Base-by-base conservation (phyloP, 37 sponge, comb jelly and placozoan species). In the Spongilla lacustris region DNA sequence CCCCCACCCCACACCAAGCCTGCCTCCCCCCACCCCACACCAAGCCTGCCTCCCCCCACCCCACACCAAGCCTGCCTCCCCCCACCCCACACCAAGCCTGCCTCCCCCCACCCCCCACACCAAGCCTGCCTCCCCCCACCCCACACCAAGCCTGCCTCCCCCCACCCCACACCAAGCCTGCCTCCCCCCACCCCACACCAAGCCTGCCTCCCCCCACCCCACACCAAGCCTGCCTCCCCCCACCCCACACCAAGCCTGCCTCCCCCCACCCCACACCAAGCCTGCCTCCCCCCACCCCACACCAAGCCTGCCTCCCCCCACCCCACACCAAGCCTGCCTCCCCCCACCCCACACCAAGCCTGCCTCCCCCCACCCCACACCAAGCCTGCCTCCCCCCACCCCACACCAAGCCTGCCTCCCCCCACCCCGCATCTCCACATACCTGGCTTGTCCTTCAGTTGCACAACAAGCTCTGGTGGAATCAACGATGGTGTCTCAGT, bases 371-470 rank as follows among this genome's bases (percentile, higher is more conserved):
- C 71, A 12, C 25, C 72, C 4, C 67, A 22, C 14, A 27, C 17
- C 19, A 38, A 4, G 0, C 5, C 13, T 48, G 8, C n/a, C 12
- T 76, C 36, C 2, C 0, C 26, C 19, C 25, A 37, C 23, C 25
- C 22, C 29, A 12, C 12, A 12, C 3, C 41, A 41, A 6, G 41
- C 31, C 5, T 37, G 24, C 77, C 77, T 27, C 26, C 29, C 25
- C 66, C 32, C 2, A 10, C 24, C 6, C n/a, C n/a, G n/a, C n/a
- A n/a, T n/a, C 27, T 25, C 82, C 31, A 41, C 88, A 22, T 26
- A 82, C 88, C 88, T 50, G 88, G 88, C 31, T 82, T 82, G 25
- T 68, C 58, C 49, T 70, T 77, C 29, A 88, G 83, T 50, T 75
- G 37, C 22, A 83, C 37, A 1, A 88, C 9, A 9, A 66, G 34